Percentiles rank a stretch among this genome's conserved stretches.
Conservation (phyloP, 2,888 invertebrate genomes). For the Ethmia dodecea region DNA sequence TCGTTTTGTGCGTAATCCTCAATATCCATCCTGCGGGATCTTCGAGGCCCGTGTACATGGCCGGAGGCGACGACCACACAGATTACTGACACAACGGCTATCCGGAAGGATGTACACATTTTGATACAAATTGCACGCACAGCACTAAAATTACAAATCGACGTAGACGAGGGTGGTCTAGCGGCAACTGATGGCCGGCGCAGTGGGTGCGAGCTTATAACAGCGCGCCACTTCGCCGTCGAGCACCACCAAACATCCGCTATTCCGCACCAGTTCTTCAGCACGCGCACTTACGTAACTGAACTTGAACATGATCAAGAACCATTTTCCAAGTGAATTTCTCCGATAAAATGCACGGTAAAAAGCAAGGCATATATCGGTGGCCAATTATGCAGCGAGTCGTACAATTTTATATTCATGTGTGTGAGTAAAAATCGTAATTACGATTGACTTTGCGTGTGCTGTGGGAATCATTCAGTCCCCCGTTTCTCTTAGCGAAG, state of each 20-base stretch:
- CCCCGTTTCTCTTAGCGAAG: constrained; percentile 54
- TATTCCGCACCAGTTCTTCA: constrained; percentile 77
- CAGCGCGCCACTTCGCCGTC: constrained; percentile 66
- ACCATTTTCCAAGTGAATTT: constrained; percentile 77
- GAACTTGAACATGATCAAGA: constrained; percentile 77
- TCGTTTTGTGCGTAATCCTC: constrained; percentile 64
- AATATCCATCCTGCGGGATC: constrained; percentile 63
- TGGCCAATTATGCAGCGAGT: constrained; percentile 45
- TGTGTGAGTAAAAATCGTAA: constrained; percentile 49
- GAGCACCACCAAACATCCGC: constrained; percentile 76
- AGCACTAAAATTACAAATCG: constrained; percentile 59
- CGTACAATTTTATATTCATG: constrained; percentile 28
- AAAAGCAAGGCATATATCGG: constrained; percentile 67
- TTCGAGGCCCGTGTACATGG: constrained; percentile 61
- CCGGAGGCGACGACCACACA: constrained; percentile 59
- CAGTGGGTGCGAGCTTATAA: constrained; percentile 70
- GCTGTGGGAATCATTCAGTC: constrained; percentile 40
- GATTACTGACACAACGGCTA: constrained; percentile 60
- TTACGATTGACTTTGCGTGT: constrained; percentile 54
- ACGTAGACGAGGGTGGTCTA: constrained; percentile 64
- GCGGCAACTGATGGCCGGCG: constrained; percentile 64
- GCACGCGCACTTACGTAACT: constrained; percentile 76
- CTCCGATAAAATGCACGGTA: constrained; percentile 74
- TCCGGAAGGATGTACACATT: constrained; percentile 70
- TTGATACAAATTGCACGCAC: constrained; percentile 52